Evolutionary conservation across 2,797 vertebrate genomes (phyloP), one percentile per base, ranked within the genome.

Genomic region (Platalea minor): DNA sequence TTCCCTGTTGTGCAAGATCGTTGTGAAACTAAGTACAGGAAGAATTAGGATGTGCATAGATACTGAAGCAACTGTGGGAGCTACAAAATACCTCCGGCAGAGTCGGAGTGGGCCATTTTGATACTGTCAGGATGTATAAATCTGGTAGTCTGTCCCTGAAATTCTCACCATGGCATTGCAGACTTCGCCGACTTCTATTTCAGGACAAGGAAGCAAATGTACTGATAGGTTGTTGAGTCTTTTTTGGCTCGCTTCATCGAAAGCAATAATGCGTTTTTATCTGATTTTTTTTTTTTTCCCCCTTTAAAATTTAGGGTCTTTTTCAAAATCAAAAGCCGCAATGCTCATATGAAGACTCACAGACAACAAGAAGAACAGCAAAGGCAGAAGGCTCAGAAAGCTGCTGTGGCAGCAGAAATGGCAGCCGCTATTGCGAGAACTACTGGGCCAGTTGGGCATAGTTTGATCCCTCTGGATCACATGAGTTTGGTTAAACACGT

Each of bases 341-440:
- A 99, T 12, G 99, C 99, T 25, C 99, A 99, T 95, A 99, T 99
- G 99, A 99, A 99, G 94, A 98, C 98, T 25, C 99, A 99, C 97
- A 97, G 98, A 45, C 99, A 99, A 95, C 97, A 98, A 37, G 98
- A 99, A 90, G 98, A 98, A 50, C 98, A 98, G 86, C 98, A 98
- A 92, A 96, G 98, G 74, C 98, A 98, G 88, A 98, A 98, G 89
- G 98, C 98, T 14, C 98, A 98, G 91, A 98, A 98, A 91, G 98
- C 98, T 4, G 98, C 98, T 16, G 98, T 98, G 43, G 98, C 98
- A 7, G 98, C 98, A 7, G 98, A 98, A 85, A 98, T 98, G 98
- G 98, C 98, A 70, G 98, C 97, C 76, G 97, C 98, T 8, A 98
- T 98, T 43, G 97, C 98, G 16, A 98, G 98, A 97, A 98, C 98